Evolutionary conservation across 2,888 invertebrate species (phyloP), one percentile per base, ranked within the genome.

Genomic region (Tachina fera): DNA sequence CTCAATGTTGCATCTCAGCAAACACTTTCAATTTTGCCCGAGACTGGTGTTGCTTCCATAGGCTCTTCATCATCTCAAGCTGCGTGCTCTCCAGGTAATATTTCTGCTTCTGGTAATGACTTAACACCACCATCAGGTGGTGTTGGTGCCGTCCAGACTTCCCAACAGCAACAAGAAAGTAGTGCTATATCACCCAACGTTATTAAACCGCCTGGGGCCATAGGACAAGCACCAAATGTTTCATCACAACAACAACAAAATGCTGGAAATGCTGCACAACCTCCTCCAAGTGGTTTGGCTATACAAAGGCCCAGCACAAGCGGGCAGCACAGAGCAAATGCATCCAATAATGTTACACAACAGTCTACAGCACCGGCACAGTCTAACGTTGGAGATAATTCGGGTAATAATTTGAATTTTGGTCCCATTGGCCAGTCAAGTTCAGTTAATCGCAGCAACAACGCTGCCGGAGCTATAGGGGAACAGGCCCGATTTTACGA

Each of bases 301-400:
- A 92, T 93, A 45, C 93, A 93, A 79, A 88, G 93, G 13, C 92
- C 91, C 16, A 83, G 79, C 43, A 88, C 89, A 8, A 89, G 89
- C 31, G 89, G 89, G 68, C 91, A 91, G 41, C 89, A 90, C 80
- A 84, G 87, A 13, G 70, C 78, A 4, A 76, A 79, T 58, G 45
- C 31, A 19, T 49, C 68, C 8, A 86, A 76, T 39, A 71, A 53
- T 68, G 41, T 77, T 22, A 22, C 74, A 31, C 87, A 74, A 63
- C 84, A 71, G 47, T 70, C 70, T 51, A 45, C 83, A 41, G 16
- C 71, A 41, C 74, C 77, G 1, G 22, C 83, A 8, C 83, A 82
- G 9, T 53, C 85, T 10, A 74, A 77, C 16, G 68, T 78, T 22
- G 19, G 78, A 60, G 84, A 83, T 10, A 84, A 77, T 67, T 87